Evolutionary conservation across 1,140 invertebrate species (phyloP).

Genomic region (Drosophila persimilis): DNA sequence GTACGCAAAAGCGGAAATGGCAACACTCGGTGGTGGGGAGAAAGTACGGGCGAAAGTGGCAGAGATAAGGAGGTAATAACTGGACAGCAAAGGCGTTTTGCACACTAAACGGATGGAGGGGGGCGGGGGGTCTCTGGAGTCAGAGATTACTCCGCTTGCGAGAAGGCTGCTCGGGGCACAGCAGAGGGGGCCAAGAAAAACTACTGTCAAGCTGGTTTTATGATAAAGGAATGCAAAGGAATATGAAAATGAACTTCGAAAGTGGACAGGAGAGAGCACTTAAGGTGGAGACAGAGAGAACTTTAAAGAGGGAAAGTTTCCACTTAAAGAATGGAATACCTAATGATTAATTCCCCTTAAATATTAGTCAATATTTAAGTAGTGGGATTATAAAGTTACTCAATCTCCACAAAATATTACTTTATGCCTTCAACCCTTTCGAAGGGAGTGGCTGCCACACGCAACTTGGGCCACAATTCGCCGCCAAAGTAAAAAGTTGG

Average conservation of each 20-base stretch:
- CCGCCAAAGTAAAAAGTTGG: slow-evolving; percentile 27
- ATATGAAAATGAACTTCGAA: slow-evolving; percentile 10
- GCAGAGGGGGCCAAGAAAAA: background rate
- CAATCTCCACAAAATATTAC: too few species aligned
- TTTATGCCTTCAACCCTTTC: background rate
- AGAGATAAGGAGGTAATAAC: slow-evolving; percentile 33
- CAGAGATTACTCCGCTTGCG: slow-evolving; percentile 13
- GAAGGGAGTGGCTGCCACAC: background rate
- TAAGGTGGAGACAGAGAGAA: too few species aligned
- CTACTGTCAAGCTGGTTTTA: background rate
- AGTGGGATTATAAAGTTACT: too few species aligned
- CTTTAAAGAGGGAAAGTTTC: too few species aligned
- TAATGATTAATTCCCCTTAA: too few species aligned
- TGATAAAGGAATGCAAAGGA: background rate
- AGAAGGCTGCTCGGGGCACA: background rate
- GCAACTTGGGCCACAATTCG: slow-evolving; percentile 5
- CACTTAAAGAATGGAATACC: too few species aligned
- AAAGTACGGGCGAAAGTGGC: slow-evolving; percentile 5
- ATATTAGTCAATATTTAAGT: too few species aligned
- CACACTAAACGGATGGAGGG: background rate
- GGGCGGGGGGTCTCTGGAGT: background rate
- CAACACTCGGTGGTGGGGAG: background rate
- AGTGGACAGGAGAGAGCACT: background rate
- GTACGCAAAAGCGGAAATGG: slow-evolving; percentile 13
- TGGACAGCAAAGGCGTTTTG: slow-evolving; percentile 8